A percentile compares a stretch with the other conserved stretches of the same genome.
phyloP scores from a whole-genome alignment of 1,140 invertebrate genomes.

The Pinna nobilis region DNA sequence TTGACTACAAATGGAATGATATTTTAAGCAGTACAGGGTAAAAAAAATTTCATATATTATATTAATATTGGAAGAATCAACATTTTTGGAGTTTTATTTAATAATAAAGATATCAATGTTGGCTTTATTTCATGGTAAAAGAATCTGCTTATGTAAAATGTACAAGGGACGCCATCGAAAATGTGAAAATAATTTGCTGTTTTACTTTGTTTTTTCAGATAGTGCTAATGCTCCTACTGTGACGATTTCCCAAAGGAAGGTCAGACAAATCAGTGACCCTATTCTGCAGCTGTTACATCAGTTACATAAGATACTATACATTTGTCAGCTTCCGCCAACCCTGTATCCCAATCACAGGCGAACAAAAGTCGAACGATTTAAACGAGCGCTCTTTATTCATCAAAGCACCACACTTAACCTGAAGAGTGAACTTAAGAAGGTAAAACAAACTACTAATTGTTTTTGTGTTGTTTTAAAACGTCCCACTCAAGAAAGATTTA shows the following conservation, averaged over 20 bases:
- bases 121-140: too few relatives aligned
- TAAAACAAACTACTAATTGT: conserved; percentile 41
- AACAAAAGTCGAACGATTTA: conserved; percentile 70
- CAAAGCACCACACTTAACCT: conserved; percentile 67
- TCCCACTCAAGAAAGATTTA: too few relatives aligned
- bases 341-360: conserved; percentile 65
- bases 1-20: too few relatives aligned
- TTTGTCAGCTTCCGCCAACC: conserved; percentile 72
- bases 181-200: too few relatives aligned
- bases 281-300: conserved; percentile 73
- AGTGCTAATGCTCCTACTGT: conserved; percentile 68
- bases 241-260: conserved; percentile 71
- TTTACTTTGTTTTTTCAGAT: conserved; percentile 43
- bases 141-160: too few relatives aligned
- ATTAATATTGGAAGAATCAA: too few relatives aligned
- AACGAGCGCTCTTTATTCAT: conserved; percentile 69
- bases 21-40: too few relatives aligned
- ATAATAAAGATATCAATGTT: too few relatives aligned
- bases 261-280: conserved; percentile 73
- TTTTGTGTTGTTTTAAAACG: too few relatives aligned
- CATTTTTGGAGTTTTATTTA: too few relatives aligned
- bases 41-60: too few relatives aligned
- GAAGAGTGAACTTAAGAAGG: conserved; percentile 72
- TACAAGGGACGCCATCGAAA: too few relatives aligned
- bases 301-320: conserved; percentile 74